These are phyloP conservation scores for Procambarus clarkii DNA, from an alignment of 1,140 invertebrate species.

Conservation along the genomic window DNA sequence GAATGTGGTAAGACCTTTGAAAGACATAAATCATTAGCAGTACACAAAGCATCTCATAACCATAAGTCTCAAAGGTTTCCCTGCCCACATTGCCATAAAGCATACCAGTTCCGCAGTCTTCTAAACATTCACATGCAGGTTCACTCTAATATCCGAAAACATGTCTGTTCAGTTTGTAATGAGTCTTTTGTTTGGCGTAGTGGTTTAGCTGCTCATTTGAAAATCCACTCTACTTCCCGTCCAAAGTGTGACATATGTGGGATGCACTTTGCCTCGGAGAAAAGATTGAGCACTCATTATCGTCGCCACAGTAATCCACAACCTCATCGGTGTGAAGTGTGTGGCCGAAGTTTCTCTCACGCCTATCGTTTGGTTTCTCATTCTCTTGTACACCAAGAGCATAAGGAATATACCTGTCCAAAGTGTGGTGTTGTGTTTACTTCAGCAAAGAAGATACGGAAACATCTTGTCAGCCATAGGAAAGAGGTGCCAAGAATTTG, in stretches of 20 bases:
- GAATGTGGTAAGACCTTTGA: conserved; percentile 55
- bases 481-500: conserved; percentile 32
- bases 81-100: conserved; percentile 50
- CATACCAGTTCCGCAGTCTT: conserved; percentile 40
- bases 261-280: conserved; percentile 50
- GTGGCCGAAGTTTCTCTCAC: conserved; percentile 42
- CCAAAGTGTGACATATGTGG: conserved; percentile 57
- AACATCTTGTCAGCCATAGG: conserved; percentile 34
- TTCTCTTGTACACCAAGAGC: conserved; percentile 21
- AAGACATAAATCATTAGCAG: conserved; percentile 39
- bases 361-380: conserved; percentile 47
- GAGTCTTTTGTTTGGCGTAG: conserved; percentile 55
- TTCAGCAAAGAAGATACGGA: conserved; percentile 44
- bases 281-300: conserved; percentile 49
- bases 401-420: conserved; percentile 45
- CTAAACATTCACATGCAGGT: conserved; percentile 55
- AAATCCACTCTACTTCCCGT: conserved; percentile 45
- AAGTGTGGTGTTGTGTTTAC: conserved; percentile 30
- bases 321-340: conserved; percentile 46
- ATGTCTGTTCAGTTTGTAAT: conserved; percentile 41
- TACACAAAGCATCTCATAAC: conserved; percentile 54
- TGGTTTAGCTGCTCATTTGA: conserved; percentile 57
- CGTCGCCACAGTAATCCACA: conserved; percentile 29
- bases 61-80: conserved; percentile 38
- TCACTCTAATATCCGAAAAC: conserved; percentile 45